These are phyloP conservation scores for Apocheima hispidaria DNA, from an alignment of 2,888 invertebrate genomes.

Conservation along the genomic window DNA sequence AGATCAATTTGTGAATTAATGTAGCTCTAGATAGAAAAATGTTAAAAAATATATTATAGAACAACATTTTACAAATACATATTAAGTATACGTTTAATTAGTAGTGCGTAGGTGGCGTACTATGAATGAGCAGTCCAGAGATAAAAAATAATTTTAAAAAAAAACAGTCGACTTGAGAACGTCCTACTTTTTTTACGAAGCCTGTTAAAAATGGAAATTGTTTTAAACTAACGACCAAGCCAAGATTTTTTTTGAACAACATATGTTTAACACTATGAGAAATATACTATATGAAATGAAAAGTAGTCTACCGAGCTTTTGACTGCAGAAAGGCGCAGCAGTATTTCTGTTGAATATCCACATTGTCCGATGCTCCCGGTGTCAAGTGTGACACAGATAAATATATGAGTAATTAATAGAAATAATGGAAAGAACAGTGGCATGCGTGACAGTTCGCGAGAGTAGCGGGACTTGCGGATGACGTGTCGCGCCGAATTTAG, in stretches of 20 bases:
- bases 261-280: background rate
- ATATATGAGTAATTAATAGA: conserved; percentile 56
- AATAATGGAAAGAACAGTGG: conserved; percentile 49
- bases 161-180: too few species aligned
- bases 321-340: conserved; percentile 17
- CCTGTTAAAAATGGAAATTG: too few species aligned
- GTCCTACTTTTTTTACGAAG: too few species aligned
- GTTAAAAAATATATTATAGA: background rate
- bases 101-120: conserved; percentile 4
- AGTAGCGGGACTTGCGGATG: conserved; percentile 52
- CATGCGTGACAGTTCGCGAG: conserved; percentile 57
- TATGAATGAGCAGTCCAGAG: conserved; percentile 8
- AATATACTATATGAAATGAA: conserved; percentile 2
- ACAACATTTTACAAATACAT: conserved; percentile 4
- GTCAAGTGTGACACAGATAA: conserved; percentile 49
- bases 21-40: background rate
- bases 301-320: conserved; percentile 25
- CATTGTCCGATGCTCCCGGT: conserved; percentile 34
- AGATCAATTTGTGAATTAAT: background rate
- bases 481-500: conserved; percentile 77
- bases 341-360: conserved; percentile 36
- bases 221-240: background rate
- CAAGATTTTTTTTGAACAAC: conserved; percentile 1
- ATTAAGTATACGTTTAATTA: conserved; percentile 1
- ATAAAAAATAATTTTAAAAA: too few species aligned